Conservation (phyloP, 2,113 vertebrate species). For the Neodontobutis hainanensis region DNA sequence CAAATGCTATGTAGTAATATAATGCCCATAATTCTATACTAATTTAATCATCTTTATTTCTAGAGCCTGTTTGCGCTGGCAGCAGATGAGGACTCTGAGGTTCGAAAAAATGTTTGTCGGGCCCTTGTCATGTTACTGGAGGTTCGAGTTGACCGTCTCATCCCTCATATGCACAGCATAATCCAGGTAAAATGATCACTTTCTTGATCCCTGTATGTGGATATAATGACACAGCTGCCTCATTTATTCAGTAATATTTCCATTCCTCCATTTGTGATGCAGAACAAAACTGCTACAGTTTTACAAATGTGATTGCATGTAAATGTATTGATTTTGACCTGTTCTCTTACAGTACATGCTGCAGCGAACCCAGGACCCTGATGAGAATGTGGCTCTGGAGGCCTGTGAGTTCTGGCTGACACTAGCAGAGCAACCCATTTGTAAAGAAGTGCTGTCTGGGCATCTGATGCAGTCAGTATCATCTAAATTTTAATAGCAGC, state of each 20-base stretch:
- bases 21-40: neutral
- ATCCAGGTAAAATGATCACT: conserved; percentile 82
- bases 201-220: neutral
- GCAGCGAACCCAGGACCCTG: conserved; percentile 92
- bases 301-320: neutral
- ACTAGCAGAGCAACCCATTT: conserved; percentile 93
- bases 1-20: neutral
- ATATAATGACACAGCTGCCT: conserved; percentile 66
- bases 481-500: neutral
- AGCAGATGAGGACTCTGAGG: conserved; percentile 84
- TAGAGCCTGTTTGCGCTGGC: conserved; percentile 88
- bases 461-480: conserved; percentile 90
- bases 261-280: conserved; percentile 67
- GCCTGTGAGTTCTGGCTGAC: conserved; percentile 98
- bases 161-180: conserved; percentile 97
- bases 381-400: conserved; percentile 94
- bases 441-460: conserved; percentile 90
- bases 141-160: conserved; percentile 92
- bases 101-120: conserved; percentile 92
- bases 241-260: conserved; percentile 66
- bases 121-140: conserved; percentile 94
- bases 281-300: neutral
- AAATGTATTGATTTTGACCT: neutral
- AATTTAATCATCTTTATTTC: neutral
- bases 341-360: conserved; percentile 87